phyloP scores from a whole-genome alignment of 2,888 invertebrate genomes.

The Drosophila anceps region DNA sequence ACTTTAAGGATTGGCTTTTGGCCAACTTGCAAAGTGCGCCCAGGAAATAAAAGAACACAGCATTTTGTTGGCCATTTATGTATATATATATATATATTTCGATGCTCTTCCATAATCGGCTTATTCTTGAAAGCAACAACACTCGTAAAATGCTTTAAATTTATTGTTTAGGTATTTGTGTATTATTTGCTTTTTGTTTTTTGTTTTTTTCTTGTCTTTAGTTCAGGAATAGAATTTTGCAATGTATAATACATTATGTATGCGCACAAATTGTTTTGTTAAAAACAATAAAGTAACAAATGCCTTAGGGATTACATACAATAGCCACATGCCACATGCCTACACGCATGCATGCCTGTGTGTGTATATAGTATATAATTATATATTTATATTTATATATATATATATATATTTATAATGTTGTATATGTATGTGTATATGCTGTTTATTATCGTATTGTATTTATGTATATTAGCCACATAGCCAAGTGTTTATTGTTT shows the following conservation, averaged over 20 bases:
- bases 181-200: constrained; percentile 23
- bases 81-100: constrained; percentile 55
- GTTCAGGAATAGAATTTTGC: constrained; percentile 65
- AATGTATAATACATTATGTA: constrained; percentile 59
- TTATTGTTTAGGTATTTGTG: constrained; percentile 60
- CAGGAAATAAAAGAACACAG: constrained; percentile 15
- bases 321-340: constrained; percentile 29
- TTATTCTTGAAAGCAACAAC: constrained; percentile 73
- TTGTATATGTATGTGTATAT: constrained; percentile 32
- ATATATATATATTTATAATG: constrained; percentile 20
- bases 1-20: not conserved
- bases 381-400: constrained; percentile 18
- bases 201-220: constrained; percentile 29
- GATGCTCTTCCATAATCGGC: constrained; percentile 63
- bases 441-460: constrained; percentile 65
- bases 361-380: constrained; percentile 8
- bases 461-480: constrained; percentile 76
- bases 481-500: constrained; percentile 76
- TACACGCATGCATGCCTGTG: constrained; percentile 8
- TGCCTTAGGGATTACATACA: constrained; percentile 69
- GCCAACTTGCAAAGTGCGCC: not conserved
- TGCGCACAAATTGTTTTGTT: constrained; percentile 48
- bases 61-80: constrained; percentile 53
- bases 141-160: constrained; percentile 65
- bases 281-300: constrained; percentile 76